Conservation (phyloP, 2,888 invertebrate species). For the Hydraecia micacea region DNA sequence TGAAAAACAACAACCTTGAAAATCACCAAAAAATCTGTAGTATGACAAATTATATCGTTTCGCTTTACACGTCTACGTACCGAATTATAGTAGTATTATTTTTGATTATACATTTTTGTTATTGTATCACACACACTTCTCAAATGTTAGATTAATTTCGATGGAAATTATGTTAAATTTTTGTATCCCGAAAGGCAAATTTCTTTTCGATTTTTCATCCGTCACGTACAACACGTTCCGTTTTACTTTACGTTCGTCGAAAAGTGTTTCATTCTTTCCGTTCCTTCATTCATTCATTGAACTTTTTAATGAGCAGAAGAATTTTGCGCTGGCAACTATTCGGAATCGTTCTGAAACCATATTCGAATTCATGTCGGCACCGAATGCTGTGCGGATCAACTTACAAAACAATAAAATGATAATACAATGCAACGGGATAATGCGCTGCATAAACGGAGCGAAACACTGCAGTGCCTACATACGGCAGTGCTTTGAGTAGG, state of each 20-base stretch:
- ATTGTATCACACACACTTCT: conserved; percentile 62
- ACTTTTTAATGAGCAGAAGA: background rate
- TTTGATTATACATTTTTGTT: conserved; percentile 65
- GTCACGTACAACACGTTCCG: conserved; percentile 73
- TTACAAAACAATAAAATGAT: background rate
- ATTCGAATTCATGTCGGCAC: background rate
- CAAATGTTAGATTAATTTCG: conserved; percentile 43
- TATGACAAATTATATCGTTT: conserved; percentile 68
- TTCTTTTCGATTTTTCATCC: conserved; percentile 69
- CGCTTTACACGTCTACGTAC: conserved; percentile 75
- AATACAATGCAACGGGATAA: conserved; percentile 2
- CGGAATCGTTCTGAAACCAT: conserved; percentile 27
- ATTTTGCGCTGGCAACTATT: conserved; percentile 41
- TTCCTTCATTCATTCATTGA: background rate
- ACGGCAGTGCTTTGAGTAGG: too few species aligned
- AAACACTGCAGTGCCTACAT: too few species aligned
- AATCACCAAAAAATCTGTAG: conserved; percentile 74
- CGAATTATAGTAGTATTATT: conserved; percentile 68
- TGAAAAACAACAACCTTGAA: conserved; percentile 87
- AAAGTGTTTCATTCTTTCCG: background rate
- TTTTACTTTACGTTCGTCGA: conserved; percentile 58
- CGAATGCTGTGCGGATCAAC: too few species aligned
- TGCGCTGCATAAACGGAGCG: background rate
- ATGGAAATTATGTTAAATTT: conserved; percentile 39
- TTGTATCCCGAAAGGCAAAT: conserved; percentile 58